phyloP scores from a whole-genome alignment of 2,113 vertebrate species.

The Emydocephalus ijimae region DNA sequence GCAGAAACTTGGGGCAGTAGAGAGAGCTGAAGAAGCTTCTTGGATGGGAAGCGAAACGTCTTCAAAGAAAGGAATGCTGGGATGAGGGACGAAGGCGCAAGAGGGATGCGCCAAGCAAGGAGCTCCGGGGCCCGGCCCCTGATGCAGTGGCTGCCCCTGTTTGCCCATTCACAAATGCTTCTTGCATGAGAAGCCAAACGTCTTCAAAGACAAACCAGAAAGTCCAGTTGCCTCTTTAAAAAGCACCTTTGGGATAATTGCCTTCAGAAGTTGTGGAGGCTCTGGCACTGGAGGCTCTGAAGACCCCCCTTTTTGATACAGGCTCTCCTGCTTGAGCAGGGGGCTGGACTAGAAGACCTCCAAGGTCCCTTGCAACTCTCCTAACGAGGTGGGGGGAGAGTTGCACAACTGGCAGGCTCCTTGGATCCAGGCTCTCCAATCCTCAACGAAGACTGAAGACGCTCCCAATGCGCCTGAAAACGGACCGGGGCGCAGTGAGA shows the following conservation, averaged over 20 bases:
- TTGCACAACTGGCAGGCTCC: not conserved
- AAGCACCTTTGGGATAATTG: not conserved
- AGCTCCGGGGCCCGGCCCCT: too few species aligned
- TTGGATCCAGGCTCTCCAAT: not conserved
- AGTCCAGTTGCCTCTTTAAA: too few species aligned
- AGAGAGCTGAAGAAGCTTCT: too few species aligned
- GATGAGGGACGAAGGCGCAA: too few species aligned
- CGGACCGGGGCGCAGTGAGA: not conserved
- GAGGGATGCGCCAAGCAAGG: too few species aligned
- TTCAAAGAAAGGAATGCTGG: too few species aligned
- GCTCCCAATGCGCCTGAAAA: accelerated
- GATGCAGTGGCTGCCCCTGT: too few species aligned
- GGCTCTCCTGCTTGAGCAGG: not conserved
- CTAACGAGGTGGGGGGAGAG: not conserved
- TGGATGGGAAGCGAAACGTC: too few species aligned
- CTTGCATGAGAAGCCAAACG: not conserved
- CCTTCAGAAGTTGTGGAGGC: not conserved
- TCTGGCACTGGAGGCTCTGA: not conserved
- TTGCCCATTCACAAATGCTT: too few species aligned
- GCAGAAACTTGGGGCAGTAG: too few species aligned
- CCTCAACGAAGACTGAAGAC: not conserved
- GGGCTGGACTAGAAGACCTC: not conserved
- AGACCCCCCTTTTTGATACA: not conserved
- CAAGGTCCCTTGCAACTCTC: not conserved
- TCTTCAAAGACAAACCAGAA: too few species aligned